phyloP scores from a whole-genome alignment of 1,140 invertebrate genomes.

The Chlorops oryzae region DNA sequence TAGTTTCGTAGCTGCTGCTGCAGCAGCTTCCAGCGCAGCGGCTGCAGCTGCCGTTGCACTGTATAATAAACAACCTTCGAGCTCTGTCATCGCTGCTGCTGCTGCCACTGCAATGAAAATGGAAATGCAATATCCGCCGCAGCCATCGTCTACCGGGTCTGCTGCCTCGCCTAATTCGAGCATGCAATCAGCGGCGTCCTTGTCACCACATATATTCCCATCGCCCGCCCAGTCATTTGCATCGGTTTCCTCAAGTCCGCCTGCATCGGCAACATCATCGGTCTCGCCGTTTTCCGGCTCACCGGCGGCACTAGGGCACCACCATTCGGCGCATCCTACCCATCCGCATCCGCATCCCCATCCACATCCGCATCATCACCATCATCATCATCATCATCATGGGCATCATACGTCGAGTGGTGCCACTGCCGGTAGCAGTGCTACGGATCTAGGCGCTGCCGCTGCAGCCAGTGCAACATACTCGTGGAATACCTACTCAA shows the following conservation, averaged over 20 bases:
- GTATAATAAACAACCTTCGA: neutral
- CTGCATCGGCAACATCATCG: slow-evolving; percentile 15
- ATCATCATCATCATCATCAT: slow-evolving; percentile 28
- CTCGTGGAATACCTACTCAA: slow-evolving; percentile 38
- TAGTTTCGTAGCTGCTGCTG: slow-evolving; percentile 16
- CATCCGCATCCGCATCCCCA: neutral
- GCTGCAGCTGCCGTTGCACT: slow-evolving; percentile 14
- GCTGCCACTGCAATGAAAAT: slow-evolving; percentile 28
- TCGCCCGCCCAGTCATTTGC: slow-evolving; percentile 41
- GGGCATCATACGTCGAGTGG: too few relatives aligned
- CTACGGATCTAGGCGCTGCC: slow-evolving; percentile 38
- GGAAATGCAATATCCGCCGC: slow-evolving; percentile 44
- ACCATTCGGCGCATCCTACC: slow-evolving; percentile 1
- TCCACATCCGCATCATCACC: too few relatives aligned
- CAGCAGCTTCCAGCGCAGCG: slow-evolving; percentile 7
- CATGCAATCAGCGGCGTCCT: slow-evolving; percentile 39
- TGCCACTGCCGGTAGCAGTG: too few relatives aligned
- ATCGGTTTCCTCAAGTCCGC: slow-evolving; percentile 34
- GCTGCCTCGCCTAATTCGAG: slow-evolving; percentile 42
- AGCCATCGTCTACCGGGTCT: slow-evolving; percentile 44
- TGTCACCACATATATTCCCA: slow-evolving; percentile 41
- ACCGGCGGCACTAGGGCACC: slow-evolving; percentile 8
- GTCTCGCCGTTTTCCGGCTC: slow-evolving; percentile 17
- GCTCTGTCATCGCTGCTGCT: neutral
- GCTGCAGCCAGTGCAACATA: slow-evolving; percentile 35